Base-by-base conservation (phyloP, 2,888 invertebrate genomes). In the Agrenia bidenticulata region DNA sequence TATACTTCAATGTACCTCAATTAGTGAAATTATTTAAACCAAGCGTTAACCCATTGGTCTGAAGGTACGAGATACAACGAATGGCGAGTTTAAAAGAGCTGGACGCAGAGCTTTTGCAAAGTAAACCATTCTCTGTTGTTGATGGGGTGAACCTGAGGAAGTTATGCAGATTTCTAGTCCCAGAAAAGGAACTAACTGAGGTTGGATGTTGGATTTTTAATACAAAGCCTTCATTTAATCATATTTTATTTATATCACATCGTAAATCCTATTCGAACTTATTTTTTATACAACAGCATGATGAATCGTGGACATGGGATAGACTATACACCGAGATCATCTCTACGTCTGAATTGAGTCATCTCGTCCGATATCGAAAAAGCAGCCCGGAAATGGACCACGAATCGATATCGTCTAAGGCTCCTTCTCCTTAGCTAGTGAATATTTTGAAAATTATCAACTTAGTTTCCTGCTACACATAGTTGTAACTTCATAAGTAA, bases 21-120 rank as follows among this genome's bases (percentile, higher is more conserved):
- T 19, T 17, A 21, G 2, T 7, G 24, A 24, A 57, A 39, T 56
- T 7, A 56, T 21, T n/a, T n/a, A 41, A 39, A 57, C 21, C 27
- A 41, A 26, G 32, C 4, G 32, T 32, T 4, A 32, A 32, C 11
- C 4, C 50, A 21, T 59, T 49, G 50, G 2, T 21, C 17, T 45
- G 1, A 23, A 75, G 75, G 21, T 73, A 70, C 39, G 73, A 76
- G 69, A 59, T 73, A 11, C 73, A 76, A 41, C 54, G 67, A 55
- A 74, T 76, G 60, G 70, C 74, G 23, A 76, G 74, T 56, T 64
- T 76, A 21, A 73, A 72, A 37, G 76, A 76, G 49, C 57, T 76
- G 51, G 76, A 76, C 68, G 76, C 66, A n/a, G 76, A 76, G n/a
- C 45, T 76, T 24, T 63, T 69, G 37, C 66, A 72, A 27, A 70